Base-by-base conservation (phyloP, 2,113 vertebrate species). In the Calypte anna region DNA sequence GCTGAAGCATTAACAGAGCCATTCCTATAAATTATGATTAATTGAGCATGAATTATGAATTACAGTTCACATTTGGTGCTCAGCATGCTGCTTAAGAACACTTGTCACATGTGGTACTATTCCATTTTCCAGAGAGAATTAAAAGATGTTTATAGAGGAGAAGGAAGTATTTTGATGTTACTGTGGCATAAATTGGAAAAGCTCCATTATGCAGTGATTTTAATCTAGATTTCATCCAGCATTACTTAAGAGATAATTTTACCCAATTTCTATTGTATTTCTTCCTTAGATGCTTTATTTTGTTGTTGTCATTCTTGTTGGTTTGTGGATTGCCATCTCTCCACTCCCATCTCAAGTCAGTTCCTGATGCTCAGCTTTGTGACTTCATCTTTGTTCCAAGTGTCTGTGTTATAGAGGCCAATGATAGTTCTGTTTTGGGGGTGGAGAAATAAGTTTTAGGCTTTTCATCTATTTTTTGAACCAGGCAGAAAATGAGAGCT, bases 11-110 rank as follows among this genome's bases (percentile, higher is more conserved):
- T 88, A 90, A 43, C 61, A 28, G 23, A 82, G 46, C 54, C 38
- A 24, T 94, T 96, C 44, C 85, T 90, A 81, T 61, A 70, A 74
- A 81, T 67, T 67, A 67, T 40, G 53, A 88, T 95, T 95, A 93
- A 95, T 61, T 93, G 78, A 91, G 88, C 81, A 89, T 80, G 72
- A 77, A 66, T 61, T 68, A 82, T 84, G 66, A 82, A 55, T 88
- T 59, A 7, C 20, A 80, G 73, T 68, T 95, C 87, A 54, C 76
- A 72, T 64, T 94, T 82, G n/a, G 73, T 58, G 58, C 50, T 64
- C 70, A 76, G 76, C 73, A 50, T 57, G 81, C 91, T 63, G 54
- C 94, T 69, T 84, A 77, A 75, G 93, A 86, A 81, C 40, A 40
- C 59, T 83, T 63, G 75, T 90, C 59, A 24, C 72, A 44, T 82